A percentile compares a stretch with the other conserved stretches of the same genome.
phyloP scores from a whole-genome alignment of 2,888 invertebrate genomes.

The Synergus laeviventris region DNA sequence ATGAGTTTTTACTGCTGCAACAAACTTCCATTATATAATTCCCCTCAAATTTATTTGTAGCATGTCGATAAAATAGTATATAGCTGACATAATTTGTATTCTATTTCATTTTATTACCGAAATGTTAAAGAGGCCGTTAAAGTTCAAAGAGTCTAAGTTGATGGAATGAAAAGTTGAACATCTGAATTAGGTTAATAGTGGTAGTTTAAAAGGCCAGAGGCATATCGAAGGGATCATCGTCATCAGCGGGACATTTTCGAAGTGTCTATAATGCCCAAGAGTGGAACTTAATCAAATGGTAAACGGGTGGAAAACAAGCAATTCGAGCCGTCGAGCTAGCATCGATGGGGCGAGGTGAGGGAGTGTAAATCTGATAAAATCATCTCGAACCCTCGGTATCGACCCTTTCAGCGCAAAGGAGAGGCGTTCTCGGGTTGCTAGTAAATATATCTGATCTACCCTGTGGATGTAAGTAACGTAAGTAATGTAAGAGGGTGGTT shows the following conservation, averaged over 20 bases:
- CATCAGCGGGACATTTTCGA: constrained; percentile 30
- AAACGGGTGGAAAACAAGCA: constrained; percentile 75
- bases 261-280: constrained; percentile 45
- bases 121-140: background rate
- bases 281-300: constrained; percentile 73
- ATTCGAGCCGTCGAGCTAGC: constrained; percentile 65
- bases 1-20: background rate
- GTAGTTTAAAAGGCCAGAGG: constrained; percentile 31
- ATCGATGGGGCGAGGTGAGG: constrained; percentile 56
- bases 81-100: background rate
- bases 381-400: constrained; percentile 68
- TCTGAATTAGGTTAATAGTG: constrained; percentile 23
- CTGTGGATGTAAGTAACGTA: constrained; percentile 69
- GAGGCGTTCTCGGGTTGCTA: constrained; percentile 51
- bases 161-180: constrained; percentile 5
- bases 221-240: constrained; percentile 32
- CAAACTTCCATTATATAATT: too few relatives aligned
- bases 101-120: background rate
- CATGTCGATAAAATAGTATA: background rate
- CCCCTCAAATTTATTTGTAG: background rate
- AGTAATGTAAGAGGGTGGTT: constrained; percentile 73
- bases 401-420: constrained; percentile 47
- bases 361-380: constrained; percentile 75
- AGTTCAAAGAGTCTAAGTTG: background rate
- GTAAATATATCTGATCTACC: constrained; percentile 66